These are phyloP conservation scores for Lagorchestes hirsutus DNA, from an alignment of 2,797 vertebrate species.

Conservation along the genomic window DNA sequence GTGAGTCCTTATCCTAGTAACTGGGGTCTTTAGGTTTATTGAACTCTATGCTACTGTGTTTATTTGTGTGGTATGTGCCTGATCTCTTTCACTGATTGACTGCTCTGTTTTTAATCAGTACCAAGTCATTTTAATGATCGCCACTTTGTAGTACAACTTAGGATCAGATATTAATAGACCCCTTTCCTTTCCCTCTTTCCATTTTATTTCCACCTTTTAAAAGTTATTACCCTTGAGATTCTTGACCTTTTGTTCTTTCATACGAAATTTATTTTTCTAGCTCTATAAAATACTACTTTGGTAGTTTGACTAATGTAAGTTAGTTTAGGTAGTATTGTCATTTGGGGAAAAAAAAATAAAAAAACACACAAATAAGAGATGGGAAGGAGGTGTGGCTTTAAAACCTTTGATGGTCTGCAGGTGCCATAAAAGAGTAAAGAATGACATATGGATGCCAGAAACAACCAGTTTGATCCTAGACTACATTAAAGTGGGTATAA, in stretches of 20 bases:
- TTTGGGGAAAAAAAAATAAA: neutral
- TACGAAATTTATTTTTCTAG: neutral
- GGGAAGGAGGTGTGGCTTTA: neutral
- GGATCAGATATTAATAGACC: no score
- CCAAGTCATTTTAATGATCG: no score
- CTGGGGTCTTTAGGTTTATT: no score
- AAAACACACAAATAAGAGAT: neutral
- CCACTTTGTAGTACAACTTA: no score
- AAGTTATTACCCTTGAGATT: no score
- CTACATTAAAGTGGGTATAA: neutral
- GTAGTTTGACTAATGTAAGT: neutral
- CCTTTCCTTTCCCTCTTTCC: no score
- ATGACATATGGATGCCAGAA: neutral
- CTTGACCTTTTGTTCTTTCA: no score
- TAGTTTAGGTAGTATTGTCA: neutral
- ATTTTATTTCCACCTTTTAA: no score
- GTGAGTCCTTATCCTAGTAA: neutral
- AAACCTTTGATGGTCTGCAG: neutral
- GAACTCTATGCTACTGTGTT: no score
- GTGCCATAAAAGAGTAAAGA: neutral
- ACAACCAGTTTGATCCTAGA: neutral
- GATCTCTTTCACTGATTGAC: no score
- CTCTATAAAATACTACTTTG: neutral
- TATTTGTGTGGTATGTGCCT: neutral
- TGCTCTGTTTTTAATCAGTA: no score